Percentiles rank a stretch among this genome's conserved stretches.
Conservation (phyloP, 1,140 invertebrate genomes). For the Leptestheria dahalacensis region DNA sequence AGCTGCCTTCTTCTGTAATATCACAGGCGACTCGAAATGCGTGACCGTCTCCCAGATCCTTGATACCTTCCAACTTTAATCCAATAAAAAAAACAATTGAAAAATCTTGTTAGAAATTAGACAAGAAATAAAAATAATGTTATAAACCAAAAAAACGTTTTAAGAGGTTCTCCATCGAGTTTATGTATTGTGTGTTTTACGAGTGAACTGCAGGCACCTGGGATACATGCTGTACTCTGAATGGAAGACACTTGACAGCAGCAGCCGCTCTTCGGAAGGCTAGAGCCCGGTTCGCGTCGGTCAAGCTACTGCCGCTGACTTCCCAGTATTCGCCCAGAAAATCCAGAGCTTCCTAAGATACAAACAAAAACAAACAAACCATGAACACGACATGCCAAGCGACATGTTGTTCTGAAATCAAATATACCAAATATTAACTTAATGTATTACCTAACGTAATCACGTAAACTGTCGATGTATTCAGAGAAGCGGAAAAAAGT, state of each 20-base stretch:
- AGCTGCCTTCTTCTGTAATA: constrained; percentile 6
- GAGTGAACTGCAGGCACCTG: too few relatives aligned
- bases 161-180: neutral
- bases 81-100: neutral
- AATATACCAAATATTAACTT: neutral
- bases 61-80: constrained; percentile 12
- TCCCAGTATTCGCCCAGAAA: constrained; percentile 16
- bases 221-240: constrained; percentile 2
- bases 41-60: constrained; percentile 16
- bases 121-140: neutral
- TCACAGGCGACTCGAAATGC: constrained; percentile 9
- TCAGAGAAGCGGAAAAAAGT: neutral
- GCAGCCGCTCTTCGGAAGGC: constrained; percentile 16
- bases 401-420: too few relatives aligned
- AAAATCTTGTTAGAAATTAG: neutral
- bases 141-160: neutral
- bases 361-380: neutral
- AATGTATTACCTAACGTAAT: neutral
- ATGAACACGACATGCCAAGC: neutral
- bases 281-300: constrained; percentile 15
- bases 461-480: neutral
- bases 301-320: constrained; percentile 2
- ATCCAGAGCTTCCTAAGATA: constrained; percentile 15
- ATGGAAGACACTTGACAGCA: constrained; percentile 17
- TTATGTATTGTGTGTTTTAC: neutral